These are phyloP conservation scores for Amazona guildingii DNA, from an alignment of 2,113 vertebrate species.

Conservation along the genomic window DNA sequence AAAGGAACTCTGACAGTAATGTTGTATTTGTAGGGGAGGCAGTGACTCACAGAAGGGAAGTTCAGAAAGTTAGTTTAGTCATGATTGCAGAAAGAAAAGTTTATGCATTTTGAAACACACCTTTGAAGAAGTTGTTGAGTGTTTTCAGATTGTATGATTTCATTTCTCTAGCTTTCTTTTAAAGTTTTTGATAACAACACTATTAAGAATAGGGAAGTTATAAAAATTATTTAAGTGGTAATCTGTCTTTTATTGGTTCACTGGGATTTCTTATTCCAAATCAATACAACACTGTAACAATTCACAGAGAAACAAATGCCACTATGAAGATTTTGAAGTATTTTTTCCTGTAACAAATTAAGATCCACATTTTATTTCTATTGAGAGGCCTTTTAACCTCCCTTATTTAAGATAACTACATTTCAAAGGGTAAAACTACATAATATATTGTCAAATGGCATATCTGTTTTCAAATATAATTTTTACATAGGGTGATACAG, in stretches of 20 bases:
- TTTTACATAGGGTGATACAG: constrained; percentile 85
- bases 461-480: neutral
- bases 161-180: neutral
- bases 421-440: neutral
- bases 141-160: neutral
- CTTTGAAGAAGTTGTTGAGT: neutral
- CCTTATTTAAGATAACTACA: neutral
- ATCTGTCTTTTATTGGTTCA: neutral
- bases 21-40: neutral
- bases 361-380: neutral
- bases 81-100: neutral
- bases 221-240: neutral
- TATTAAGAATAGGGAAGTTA: neutral
- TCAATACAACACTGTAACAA: neutral
- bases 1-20: neutral
- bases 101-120: neutral
- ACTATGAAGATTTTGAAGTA: neutral
- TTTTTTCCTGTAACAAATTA: neutral
- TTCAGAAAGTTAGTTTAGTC: neutral
- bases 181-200: neutral
- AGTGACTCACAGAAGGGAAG: neutral
- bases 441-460: neutral
- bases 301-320: neutral
- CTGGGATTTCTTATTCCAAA: neutral
- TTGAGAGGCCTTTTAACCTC: neutral